Evolutionary conservation across 1,140 invertebrate genomes (phyloP), one percentile per base, ranked within the genome.

Genomic region (Ganaspis sp.): DNA sequence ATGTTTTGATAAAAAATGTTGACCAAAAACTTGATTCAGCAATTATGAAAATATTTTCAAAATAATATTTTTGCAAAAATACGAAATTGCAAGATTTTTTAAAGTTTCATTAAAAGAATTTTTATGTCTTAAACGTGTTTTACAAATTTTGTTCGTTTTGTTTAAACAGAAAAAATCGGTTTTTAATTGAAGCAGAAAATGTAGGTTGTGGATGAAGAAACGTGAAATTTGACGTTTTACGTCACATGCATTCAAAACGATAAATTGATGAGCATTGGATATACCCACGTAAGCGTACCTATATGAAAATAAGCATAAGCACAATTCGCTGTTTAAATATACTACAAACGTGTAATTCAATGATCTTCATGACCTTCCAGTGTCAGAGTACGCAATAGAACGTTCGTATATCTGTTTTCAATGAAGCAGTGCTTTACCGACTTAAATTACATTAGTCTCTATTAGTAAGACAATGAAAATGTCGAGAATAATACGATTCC

Each of bases 301-400:
- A 21, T 58, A 58, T 9, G 19, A 23, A 58, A 26, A 58, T 58
- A 58, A 64, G 23, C 23, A n/a, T 64, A 64, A 29, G 23, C 23
- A 64, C 23, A 58, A 26, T 26, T 58, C 54, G 26, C 54, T 26
- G 54, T 29, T 64, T 29, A 12, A 29, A 64, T 64, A 29, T 64
- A 29, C 23, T 29, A 29, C 29, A n/a, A 6, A 12, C 45, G 21
- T 64, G 21, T 64, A 64, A 64, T 64, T 64, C 21, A 64, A 64
- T 64, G 23, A 64, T 64, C 54, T 64, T 29, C 54, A 26, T 64
- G 54, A 64, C 54, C 54, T 64, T 64, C 54, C 54, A 64, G 54
- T 26, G 54, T 12, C 54, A 21, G 19, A 23, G 54, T 23, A 58
- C 19, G 54, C 54, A 64, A 64, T 29, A 29, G 23, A 64, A 26